Evolutionary conservation across 2,113 vertebrate genomes (phyloP).

Genomic region (Tylochromis polylepis): DNA sequence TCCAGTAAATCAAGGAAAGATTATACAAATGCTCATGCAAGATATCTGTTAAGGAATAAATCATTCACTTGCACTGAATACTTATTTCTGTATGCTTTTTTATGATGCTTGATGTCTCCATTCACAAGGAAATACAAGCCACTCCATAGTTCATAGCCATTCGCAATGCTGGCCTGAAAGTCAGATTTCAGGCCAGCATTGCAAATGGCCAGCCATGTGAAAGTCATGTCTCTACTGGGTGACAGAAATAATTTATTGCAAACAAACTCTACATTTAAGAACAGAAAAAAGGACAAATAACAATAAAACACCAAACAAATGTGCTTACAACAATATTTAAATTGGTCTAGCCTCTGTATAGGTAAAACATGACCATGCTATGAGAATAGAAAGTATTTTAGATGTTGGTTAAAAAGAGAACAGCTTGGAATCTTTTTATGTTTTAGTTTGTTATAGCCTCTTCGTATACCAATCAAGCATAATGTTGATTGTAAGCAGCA

Average conservation of each 20-base stretch:
- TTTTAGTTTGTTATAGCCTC: not conserved
- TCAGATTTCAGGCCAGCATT: not conserved
- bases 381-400: not conserved
- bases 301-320: not conserved
- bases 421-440: not conserved
- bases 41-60: not conserved
- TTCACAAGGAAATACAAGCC: not conserved
- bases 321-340: not conserved
- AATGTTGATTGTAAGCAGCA: not conserved
- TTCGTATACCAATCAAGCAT: not conserved
- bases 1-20: not conserved
- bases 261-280: not conserved
- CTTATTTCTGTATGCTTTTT: not conserved
- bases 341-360: not conserved
- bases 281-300: not conserved
- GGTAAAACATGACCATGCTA: not conserved
- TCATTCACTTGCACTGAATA: not conserved
- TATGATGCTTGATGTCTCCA: not conserved
- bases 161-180: too few relatives aligned
- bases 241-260: not conserved
- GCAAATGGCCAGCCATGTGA: not conserved
- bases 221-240: not conserved
- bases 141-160: not conserved
- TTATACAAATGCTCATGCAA: not conserved
- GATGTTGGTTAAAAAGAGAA: not conserved